A percentile compares a stretch with the other conserved stretches of the same genome.
phyloP scores from a whole-genome alignment of 1,140 invertebrate species.

The Drosophila guanche region DNA sequence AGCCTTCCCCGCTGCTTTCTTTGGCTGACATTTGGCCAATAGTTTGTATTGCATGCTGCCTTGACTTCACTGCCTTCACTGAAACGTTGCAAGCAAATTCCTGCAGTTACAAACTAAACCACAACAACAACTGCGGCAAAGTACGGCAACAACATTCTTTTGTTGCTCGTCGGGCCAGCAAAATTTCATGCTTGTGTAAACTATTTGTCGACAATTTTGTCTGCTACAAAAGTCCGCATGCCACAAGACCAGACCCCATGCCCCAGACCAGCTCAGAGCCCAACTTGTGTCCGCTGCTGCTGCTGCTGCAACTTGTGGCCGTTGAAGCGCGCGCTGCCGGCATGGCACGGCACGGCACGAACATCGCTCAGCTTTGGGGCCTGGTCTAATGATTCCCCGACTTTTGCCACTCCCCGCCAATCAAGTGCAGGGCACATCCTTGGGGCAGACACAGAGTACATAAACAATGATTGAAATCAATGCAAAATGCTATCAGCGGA shows the following conservation, averaged over 20 bases:
- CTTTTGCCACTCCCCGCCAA: constrained; percentile 18
- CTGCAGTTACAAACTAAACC: constrained; percentile 54
- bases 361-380: constrained; percentile 37
- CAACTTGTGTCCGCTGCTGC: constrained; percentile 1
- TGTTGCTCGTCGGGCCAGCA: constrained; percentile 52
- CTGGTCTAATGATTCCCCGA: constrained; percentile 63
- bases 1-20: constrained; percentile 15
- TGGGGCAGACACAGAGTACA: constrained; percentile 54
- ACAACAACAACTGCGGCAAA: constrained; percentile 47
- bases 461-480: constrained; percentile 79
- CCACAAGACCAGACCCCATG: constrained; percentile 50
- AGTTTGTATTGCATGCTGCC: constrained; percentile 59
- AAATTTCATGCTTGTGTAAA: constrained; percentile 82
- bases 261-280: not conserved
- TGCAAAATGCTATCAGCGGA: constrained; percentile 27
- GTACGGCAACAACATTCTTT: constrained; percentile 68
- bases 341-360: constrained; percentile 38
- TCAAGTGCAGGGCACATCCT: constrained; percentile 40
- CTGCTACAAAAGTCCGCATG: constrained; percentile 74
- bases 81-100: constrained; percentile 13
- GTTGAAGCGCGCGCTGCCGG: constrained; percentile 66
- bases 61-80: constrained; percentile 7
- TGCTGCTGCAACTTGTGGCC: constrained; percentile 11
- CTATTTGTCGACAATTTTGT: constrained; percentile 83
- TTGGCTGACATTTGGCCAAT: constrained; percentile 32